phyloP scores from a whole-genome alignment of 2,113 vertebrate genomes.

The Corvus hawaiiensis region DNA sequence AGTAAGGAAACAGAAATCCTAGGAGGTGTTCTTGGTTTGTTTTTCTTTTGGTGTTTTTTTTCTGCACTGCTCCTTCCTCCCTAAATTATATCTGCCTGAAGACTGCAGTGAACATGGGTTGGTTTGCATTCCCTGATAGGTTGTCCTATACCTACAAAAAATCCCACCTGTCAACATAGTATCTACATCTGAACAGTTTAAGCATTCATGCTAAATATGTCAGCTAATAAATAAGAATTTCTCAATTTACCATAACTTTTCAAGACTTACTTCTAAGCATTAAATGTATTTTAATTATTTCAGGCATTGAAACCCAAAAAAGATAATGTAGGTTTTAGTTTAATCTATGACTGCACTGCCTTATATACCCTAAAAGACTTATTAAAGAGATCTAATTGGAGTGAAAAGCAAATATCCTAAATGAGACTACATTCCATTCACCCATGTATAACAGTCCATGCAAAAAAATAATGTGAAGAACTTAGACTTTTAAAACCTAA shows the following conservation, averaged over 20 bases:
- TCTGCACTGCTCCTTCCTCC: rapidly evolving
- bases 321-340: background rate
- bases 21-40: background rate
- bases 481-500: background rate
- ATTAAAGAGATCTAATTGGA: background rate
- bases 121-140: background rate
- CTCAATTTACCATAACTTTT: background rate
- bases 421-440: background rate
- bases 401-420: background rate
- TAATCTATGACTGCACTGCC: background rate
- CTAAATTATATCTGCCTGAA: background rate
- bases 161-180: rapidly evolving
- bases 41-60: background rate
- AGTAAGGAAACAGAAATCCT: background rate
- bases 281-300: background rate
- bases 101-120: background rate
- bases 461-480: background rate
- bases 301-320: background rate
- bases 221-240: background rate
- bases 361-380: background rate
- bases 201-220: background rate
- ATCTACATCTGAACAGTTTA: background rate
- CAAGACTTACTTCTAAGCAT: background rate
- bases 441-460: background rate
- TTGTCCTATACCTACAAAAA: background rate